These are phyloP conservation scores for Euura saliciscinereae DNA, from an alignment of 1,140 invertebrate genomes.

Conservation along the genomic window DNA sequence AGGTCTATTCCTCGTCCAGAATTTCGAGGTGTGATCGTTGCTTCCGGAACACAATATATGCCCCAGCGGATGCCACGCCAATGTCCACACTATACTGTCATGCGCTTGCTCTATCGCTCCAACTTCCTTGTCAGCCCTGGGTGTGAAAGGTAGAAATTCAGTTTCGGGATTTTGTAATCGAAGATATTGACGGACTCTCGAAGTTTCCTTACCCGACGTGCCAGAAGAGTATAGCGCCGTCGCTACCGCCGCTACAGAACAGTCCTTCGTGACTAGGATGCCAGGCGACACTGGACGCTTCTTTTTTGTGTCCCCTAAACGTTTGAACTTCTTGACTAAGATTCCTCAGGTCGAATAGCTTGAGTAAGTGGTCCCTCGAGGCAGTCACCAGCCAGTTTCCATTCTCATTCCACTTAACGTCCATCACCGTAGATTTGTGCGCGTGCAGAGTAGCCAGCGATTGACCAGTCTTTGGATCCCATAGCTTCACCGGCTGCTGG, in stretches of 20 bases:
- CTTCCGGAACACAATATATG: constrained; percentile 98
- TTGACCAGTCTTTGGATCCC: constrained; percentile 97
- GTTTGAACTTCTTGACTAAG: constrained; percentile 92
- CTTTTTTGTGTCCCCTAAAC: constrained; percentile 98
- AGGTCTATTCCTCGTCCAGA: constrained; percentile 98
- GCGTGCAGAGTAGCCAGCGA: constrained; percentile 91
- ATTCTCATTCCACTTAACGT: constrained; percentile 98
- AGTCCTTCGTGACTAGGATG: constrained; percentile 96
- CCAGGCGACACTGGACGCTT: constrained; percentile 97
- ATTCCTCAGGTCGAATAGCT: constrained; percentile 98
- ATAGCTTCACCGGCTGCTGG: constrained; percentile 99
- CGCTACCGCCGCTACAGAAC: constrained; percentile 96
- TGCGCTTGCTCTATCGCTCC: constrained; percentile 98
- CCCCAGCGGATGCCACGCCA: constrained; percentile 98
- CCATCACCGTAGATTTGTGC: constrained; percentile 99
- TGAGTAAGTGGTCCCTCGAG: constrained; percentile 96
- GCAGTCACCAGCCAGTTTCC: constrained; percentile 99
- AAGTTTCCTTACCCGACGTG: constrained; percentile 81
- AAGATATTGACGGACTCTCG: constrained; percentile 10
- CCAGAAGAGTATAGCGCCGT: constrained; percentile 98
- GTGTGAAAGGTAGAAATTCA: constrained; percentile 25
- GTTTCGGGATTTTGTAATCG: neutral
- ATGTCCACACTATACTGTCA: constrained; percentile 98
- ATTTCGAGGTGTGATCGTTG: constrained; percentile 98
- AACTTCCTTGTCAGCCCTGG: constrained; percentile 95